Evolutionary conservation across 1,140 invertebrate species (phyloP).

Genomic region (Zophobas morio): DNA sequence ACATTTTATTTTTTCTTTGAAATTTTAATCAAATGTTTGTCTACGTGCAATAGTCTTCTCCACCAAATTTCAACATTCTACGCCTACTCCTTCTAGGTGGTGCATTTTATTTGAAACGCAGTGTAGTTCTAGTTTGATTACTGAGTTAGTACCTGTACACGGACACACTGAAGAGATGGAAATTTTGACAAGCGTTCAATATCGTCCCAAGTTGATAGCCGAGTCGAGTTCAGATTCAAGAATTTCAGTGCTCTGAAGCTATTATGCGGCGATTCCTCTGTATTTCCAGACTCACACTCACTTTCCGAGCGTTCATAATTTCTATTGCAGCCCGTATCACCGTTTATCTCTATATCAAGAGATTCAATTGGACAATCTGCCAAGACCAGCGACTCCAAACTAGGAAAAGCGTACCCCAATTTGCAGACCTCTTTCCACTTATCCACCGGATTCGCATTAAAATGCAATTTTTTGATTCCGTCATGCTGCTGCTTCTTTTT

Average conservation of each 20-base stretch:
- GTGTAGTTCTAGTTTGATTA: neutral
- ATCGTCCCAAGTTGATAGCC: constrained; percentile 88
- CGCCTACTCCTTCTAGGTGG: too few relatives aligned
- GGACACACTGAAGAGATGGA: constrained; percentile 84
- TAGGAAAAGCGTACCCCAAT: constrained; percentile 87
- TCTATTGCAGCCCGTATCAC: constrained; percentile 64
- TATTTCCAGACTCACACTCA: constrained; percentile 67
- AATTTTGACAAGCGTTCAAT: constrained; percentile 88
- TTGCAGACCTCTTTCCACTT: constrained; percentile 88
- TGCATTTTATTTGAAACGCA: too few relatives aligned
- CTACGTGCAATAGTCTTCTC: too few relatives aligned
- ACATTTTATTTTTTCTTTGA: too few relatives aligned
- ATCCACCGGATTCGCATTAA: constrained; percentile 86
- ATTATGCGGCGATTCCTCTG: constrained; percentile 67
- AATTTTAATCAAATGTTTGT: too few relatives aligned
- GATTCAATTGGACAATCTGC: constrained; percentile 87
- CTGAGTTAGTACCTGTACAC: constrained; percentile 78
- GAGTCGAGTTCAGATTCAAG: constrained; percentile 88
- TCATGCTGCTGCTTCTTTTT: constrained; percentile 71
- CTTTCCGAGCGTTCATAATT: constrained; percentile 69
- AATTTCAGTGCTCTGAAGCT: constrained; percentile 79
- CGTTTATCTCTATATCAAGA: constrained; percentile 69
- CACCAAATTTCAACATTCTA: too few relatives aligned
- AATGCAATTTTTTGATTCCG: constrained; percentile 83
- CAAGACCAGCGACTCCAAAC: constrained; percentile 85